Percentiles rank a stretch among this genome's conserved stretches.
These are phyloP conservation scores for Grallaria varia DNA, from an alignment of 2,113 vertebrate genomes.

Conservation along the genomic window DNA sequence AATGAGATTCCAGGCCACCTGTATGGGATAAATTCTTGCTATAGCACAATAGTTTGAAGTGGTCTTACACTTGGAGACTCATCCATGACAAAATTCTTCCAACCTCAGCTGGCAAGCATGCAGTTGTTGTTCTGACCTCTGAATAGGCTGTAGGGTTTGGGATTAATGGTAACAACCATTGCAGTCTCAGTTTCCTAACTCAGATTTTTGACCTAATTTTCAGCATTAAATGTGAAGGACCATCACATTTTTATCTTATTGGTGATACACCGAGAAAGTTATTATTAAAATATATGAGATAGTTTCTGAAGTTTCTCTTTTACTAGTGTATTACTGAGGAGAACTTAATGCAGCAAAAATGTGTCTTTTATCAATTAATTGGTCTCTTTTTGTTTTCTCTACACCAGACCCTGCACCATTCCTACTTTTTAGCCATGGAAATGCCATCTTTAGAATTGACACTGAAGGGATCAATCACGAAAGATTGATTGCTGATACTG, in stretches of 20 bases:
- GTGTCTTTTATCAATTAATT: neutral
- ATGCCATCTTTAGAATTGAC: conserved; percentile 82
- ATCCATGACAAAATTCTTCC: neutral
- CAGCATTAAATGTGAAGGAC: neutral
- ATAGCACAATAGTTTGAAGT: neutral
- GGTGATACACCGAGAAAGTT: neutral
- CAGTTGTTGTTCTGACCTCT: neutral
- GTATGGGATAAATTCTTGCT: neutral
- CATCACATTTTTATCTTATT: neutral
- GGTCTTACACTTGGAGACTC: neutral
- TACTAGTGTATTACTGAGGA: neutral
- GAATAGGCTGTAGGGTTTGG: neutral
- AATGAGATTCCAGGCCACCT: neutral
- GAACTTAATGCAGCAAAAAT: neutral
- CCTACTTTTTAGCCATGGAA: conserved; percentile 85
- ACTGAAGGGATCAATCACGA: conserved; percentile 81
- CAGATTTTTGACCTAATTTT: neutral
- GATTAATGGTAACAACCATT: neutral
- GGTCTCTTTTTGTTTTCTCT: neutral
- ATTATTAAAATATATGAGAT: neutral
- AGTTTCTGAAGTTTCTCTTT: neutral
- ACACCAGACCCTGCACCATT: conserved; percentile 80
- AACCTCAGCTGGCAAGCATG: neutral
- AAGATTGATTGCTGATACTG: conserved; percentile 75
- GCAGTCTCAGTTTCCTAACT: neutral